phyloP scores from a whole-genome alignment of 2,797 vertebrate species.

The Anas georgica region DNA sequence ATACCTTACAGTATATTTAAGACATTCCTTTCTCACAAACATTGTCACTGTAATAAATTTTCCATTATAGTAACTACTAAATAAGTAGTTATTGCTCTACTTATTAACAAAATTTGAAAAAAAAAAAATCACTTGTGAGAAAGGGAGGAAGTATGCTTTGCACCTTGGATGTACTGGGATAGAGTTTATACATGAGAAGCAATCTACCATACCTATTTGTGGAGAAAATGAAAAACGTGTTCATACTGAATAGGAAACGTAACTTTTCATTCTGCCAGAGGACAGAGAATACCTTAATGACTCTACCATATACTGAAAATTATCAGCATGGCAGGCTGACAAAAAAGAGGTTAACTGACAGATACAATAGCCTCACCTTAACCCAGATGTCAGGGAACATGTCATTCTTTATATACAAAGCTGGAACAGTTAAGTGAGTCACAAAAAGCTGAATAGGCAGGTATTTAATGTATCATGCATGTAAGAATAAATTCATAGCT shows the following conservation, averaged over 20 bases:
- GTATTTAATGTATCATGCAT: background rate
- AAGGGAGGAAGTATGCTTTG: background rate
- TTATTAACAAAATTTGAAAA: background rate
- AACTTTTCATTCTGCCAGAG: slow-evolving; percentile 1
- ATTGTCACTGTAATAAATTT: background rate
- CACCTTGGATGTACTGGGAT: background rate
- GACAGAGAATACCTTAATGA: background rate
- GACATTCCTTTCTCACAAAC: background rate
- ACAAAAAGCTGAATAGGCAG: slow-evolving; percentile 40
- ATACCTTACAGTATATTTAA: background rate
- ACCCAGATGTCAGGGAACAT: slow-evolving; percentile 54
- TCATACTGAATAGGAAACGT: background rate
- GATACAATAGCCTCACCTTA: slow-evolving; percentile 50
- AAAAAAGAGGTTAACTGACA: slow-evolving; percentile 58
- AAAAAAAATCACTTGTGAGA: background rate
- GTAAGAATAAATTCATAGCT: background rate
- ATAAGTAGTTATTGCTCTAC: background rate
- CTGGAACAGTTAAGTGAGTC: slow-evolving; percentile 37
- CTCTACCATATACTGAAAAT: background rate
- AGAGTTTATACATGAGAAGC: background rate
- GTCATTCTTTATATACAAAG: slow-evolving; percentile 56
- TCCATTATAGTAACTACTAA: background rate
- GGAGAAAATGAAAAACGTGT: background rate
- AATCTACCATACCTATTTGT: background rate
- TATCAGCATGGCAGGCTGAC: slow-evolving; percentile 33